These are phyloP conservation scores for Perognathus longimembris DNA, from an alignment of 2,113 vertebrate genomes.

Conservation along the genomic window DNA sequence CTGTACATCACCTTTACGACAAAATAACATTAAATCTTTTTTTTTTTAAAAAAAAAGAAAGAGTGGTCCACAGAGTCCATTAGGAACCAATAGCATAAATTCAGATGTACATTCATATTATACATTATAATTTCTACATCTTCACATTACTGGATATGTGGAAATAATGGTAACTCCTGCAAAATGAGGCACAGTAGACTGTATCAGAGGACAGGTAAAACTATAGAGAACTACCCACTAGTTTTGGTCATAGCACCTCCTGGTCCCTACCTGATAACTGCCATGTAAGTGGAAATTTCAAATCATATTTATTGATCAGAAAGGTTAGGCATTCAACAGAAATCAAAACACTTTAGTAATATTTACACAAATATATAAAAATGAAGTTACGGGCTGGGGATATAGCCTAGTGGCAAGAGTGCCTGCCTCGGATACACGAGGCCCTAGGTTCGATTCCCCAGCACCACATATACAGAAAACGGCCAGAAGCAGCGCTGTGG, in stretches of 20 bases:
- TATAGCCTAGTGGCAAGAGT: no score
- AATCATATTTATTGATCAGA: slow-evolving; percentile 91
- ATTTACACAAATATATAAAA: slow-evolving; percentile 42
- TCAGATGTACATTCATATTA: slow-evolving; percentile 79
- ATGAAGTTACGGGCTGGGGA: slow-evolving; percentile 26
- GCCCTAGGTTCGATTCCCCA: no score
- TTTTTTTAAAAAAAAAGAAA: no score
- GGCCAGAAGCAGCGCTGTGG: no score
- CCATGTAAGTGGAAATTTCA: slow-evolving; percentile 91
- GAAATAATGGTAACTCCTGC: slow-evolving; percentile 92
- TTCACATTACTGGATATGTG: slow-evolving; percentile 93
- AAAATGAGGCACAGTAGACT: slow-evolving; percentile 91
- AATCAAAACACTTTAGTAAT: background rate
- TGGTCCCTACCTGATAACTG: slow-evolving; percentile 92
- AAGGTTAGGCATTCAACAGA: slow-evolving; percentile 90
- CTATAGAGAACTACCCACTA: slow-evolving; percentile 89
- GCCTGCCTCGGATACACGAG: no score
- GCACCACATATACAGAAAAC: no score
- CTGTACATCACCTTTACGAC: no score
- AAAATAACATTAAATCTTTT: no score
- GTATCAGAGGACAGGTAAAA: slow-evolving; percentile 91
- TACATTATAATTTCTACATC: slow-evolving; percentile 82
- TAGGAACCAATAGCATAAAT: slow-evolving; percentile 93
- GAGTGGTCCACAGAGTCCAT: slow-evolving; percentile 94
- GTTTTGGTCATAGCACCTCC: slow-evolving; percentile 91